Conservation (phyloP, 2,113 vertebrate species). For the Haemorhous mexicanus region DNA sequence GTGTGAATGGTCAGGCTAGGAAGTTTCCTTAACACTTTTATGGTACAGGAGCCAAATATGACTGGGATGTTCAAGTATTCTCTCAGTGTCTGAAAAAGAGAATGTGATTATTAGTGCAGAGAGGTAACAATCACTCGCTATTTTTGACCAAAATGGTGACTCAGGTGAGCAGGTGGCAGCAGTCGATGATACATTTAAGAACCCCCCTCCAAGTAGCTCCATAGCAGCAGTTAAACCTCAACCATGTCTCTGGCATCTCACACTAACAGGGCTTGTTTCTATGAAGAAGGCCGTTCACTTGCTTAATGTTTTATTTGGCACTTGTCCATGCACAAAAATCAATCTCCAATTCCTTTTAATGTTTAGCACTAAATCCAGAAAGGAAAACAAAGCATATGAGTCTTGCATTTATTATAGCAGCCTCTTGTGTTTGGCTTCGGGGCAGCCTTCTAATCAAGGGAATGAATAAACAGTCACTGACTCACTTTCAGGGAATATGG, state of each 20-base stretch:
- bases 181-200: not conserved
- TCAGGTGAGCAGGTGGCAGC: not conserved
- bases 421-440: constrained; percentile 70
- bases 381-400: constrained; percentile 68
- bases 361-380: constrained; percentile 73
- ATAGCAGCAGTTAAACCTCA: constrained; percentile 10
- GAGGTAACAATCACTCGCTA: not conserved
- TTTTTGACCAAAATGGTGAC: not conserved
- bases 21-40: not conserved
- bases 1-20: not conserved
- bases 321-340: constrained; percentile 65
- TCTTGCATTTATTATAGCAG: constrained; percentile 68
- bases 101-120: not conserved
- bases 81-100: not conserved
- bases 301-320: constrained; percentile 74
- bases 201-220: not conserved
- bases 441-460: constrained; percentile 74
- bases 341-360: constrained; percentile 75
- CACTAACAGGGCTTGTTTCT: constrained; percentile 15
- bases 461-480: constrained; percentile 74
- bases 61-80: not conserved
- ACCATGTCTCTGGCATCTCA: not conserved
- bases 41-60: not conserved
- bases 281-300: not conserved
- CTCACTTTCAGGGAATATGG: constrained; percentile 57